Evolutionary conservation across 30 jellyfish, hydroid and myxozoan genomes (phyloP), one percentile per base, ranked within the genome.

Genomic region (Aurelia coerulea): DNA sequence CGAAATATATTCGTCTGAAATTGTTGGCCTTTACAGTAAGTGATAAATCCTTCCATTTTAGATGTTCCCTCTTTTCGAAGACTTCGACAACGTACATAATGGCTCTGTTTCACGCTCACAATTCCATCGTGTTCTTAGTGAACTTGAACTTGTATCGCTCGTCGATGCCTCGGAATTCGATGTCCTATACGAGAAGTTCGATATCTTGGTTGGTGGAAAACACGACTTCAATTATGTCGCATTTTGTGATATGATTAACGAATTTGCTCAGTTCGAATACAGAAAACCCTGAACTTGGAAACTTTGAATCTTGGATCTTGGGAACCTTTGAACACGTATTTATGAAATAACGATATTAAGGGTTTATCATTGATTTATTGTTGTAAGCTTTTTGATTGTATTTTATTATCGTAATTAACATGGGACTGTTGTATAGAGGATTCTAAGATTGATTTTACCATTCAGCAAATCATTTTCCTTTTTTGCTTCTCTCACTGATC

Each of bases 91-190:
- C 23, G 96, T 93, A 15, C 98, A 93, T 77, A 93, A 93, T 70
- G 98, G 98, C 49, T 86, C 98, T 12, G 98, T 93, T 29, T 93
- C 98, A 46, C 79, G 98, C 46, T 93, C 98, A 15, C 98, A 93
- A 88, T 92, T 93, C 42, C 98, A 84, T 62, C 98, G 98, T 52
- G 98, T 93, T 3, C 79, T 93, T 10, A 93, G 98, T 59, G 98
- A 93, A 76, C 81, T 93, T 32, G 98, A 93, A 65, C 96, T 93
- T 29, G 98, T 97, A 33, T 80, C 97, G 58, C 83, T 93, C 67
- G 98, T 93, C 51, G 82, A 97, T 58, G 91, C 92, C 74, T 89
- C 96, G 49, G 98, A 93, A 79, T 93, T 93, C 78, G 92, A 93
- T 41, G 98, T 84, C n/a, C 72, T 93, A 71, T 93, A 93, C 76